Evolutionary conservation across 1,140 invertebrate species (phyloP).

Genomic region (Ceratitis capitata): DNA sequence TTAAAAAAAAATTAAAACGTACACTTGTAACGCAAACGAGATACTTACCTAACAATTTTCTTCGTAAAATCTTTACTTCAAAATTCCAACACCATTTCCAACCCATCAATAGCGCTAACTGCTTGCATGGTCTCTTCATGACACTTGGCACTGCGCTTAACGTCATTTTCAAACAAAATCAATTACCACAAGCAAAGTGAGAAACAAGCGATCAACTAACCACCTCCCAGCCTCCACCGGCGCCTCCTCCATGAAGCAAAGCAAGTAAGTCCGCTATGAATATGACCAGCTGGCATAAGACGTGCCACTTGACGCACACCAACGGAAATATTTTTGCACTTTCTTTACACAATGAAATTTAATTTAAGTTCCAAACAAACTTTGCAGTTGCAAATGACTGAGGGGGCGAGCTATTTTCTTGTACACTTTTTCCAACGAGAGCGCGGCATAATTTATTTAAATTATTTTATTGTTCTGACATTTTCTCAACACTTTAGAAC

Average conservation of each 20-base stretch:
- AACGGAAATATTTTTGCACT: too few relatives aligned
- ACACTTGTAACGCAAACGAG: too few relatives aligned
- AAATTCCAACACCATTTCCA: neutral
- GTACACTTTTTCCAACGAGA: neutral
- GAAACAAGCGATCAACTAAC: neutral
- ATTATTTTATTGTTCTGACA: neutral
- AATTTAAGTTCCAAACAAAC: neutral
- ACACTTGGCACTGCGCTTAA: neutral
- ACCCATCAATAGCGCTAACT: neutral
- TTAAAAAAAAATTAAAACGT: too few relatives aligned
- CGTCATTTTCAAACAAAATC: neutral
- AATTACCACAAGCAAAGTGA: neutral
- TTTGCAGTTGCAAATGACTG: neutral
- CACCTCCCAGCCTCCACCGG: neutral
- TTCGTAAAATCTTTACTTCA: neutral
- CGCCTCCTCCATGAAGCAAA: too few relatives aligned
- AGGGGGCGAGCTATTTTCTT: too few relatives aligned
- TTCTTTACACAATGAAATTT: neutral
- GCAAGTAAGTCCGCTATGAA: too few relatives aligned
- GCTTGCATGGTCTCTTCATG: neutral
- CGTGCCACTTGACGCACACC: neutral
- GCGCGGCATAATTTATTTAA: neutral
- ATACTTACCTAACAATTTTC: neutral
- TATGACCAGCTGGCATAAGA: too few relatives aligned
- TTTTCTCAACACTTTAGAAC: too few relatives aligned